Base-by-base conservation (phyloP, 2,797 vertebrate genomes). In the Acipenser oxyrinchus region DNA sequence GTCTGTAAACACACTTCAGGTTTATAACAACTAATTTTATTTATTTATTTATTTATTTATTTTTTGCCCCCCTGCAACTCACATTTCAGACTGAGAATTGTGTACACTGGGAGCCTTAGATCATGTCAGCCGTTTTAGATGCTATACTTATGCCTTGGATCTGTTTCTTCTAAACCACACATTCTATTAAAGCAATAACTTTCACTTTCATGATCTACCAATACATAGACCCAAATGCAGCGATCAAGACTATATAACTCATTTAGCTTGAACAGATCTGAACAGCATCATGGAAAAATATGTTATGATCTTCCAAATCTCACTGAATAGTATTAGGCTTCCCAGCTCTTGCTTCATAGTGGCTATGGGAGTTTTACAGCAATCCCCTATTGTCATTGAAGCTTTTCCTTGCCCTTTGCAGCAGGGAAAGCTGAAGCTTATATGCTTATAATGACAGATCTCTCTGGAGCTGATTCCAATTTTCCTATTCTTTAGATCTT, bases 1-100 rank as follows among this genome's bases (percentile, higher is more conserved):
- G 95, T 97, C 90, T 94, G 91, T 88, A 91, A 95, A 93, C 87
- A 86, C 78, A 82, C 73, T 67, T 87, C 84, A 81, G 72, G 76
- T 89, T 89, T 80, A 83, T 82, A 79, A 72, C 81, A 84, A 82
- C 80, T 83, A 82, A 58, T 73, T 81, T 73, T 82, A 79, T 79
- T 77, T 78, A 81, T 79, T 73, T 78, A 51, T 59, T 49, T 62
- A 70, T 72, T 70, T 70, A n/a, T n/a, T n/a, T n/a, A n/a, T 68
- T 65, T 72, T 71, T 63, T 64, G n/a, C 13, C 63, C 15, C 50
- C 13, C 6, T 10, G 9, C 72, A 63, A 11, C 80, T 73, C 83
- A 82, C 79, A 82, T 84, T 84, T 81, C 75, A 79, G 73, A 87
- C 86, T 71, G 82, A 68, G 74, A 88, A 80, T 75, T 76, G 81